Base-by-base conservation (phyloP, 1,140 invertebrate genomes). In the Dendroctonus ponderosae region DNA sequence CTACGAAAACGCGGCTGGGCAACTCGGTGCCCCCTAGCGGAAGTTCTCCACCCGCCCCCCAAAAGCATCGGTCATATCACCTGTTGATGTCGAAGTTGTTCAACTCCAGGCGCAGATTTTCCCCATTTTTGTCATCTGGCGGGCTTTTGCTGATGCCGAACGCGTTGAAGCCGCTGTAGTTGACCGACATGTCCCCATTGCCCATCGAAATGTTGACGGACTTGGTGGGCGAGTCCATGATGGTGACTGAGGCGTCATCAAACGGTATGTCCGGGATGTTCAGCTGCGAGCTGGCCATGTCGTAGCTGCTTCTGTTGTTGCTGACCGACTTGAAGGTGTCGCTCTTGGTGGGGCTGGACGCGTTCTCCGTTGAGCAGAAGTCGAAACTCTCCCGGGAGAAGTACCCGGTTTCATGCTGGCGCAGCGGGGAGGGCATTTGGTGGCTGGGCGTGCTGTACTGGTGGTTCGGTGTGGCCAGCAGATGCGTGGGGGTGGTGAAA, bases 221-320 rank as follows among this genome's bases (percentile, higher is more conserved):
- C 41, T 49, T 50, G 8, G 39, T 58, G 37, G 52, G 54, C 11
- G 67, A 41, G 5, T 2, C 38, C 15, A 15, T 38, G 5, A 63
- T 37, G 39, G 51, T 50, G n/a, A 57, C 58, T 7, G 57, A 14
- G 14, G 62, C 62, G 11, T 69, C 67, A 54, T 75, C 74, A 37
- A 66, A 71, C 0, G 74, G 74, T 37, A 75, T 66, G n/a, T 75
- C 74, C 2, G 69, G 64, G 12, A 75, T 75, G 41, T 75, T 74
- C 5, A 58, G 15, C 39, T 72, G 59, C 6, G 73, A 75, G 57
- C 68, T 72, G n/a, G 72, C 68, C 49, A 70, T 69, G 59, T 72
- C 71, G 26, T 69, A 74, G 52, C 61, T 70, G 8, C 67, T 72
- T 40, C 69, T 63, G 43, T 69, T 71, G 26, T 61, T 66, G n/a